Conservation (phyloP, 2,888 invertebrate species). For the Drosophila neoperkinsi region DNA sequence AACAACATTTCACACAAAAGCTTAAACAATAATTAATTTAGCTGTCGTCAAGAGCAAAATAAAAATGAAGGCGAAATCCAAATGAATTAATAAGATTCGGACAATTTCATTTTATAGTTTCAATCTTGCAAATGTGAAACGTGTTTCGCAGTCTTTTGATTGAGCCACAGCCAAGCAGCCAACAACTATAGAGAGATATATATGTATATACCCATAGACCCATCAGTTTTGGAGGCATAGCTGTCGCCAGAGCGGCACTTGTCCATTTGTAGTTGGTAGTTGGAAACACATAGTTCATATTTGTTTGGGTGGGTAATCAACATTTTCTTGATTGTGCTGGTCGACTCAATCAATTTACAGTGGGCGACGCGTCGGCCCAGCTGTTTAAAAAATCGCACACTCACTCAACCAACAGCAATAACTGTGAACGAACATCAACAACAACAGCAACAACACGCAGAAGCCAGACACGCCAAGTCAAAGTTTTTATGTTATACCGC, state of each 20-base stretch:
- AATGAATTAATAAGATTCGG: slow-evolving; percentile 45
- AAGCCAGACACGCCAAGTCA: slow-evolving; percentile 25
- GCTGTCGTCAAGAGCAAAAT: slow-evolving; percentile 56
- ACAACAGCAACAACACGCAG: slow-evolving; percentile 8
- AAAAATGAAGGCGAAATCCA: slow-evolving; percentile 28
- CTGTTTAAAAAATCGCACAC: slow-evolving; percentile 31
- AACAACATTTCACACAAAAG: slow-evolving; percentile 33
- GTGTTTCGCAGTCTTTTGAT: slow-evolving; percentile 52
- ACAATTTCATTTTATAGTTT: slow-evolving; percentile 35
- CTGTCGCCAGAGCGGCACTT: slow-evolving; percentile 32
- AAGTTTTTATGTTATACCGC: slow-evolving; percentile 19
- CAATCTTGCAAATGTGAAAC: slow-evolving; percentile 41
- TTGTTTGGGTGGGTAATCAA: slow-evolving; percentile 45
- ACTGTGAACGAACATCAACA: slow-evolving; percentile 19
- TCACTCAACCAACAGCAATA: slow-evolving; percentile 44
- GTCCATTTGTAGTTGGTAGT: slow-evolving; percentile 34
- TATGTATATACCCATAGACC: neutral
- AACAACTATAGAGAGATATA: slow-evolving; percentile 6
- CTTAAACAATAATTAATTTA: slow-evolving; percentile 50
- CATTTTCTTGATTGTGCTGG: slow-evolving; percentile 45
- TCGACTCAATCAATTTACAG: slow-evolving; percentile 51
- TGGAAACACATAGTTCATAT: slow-evolving; percentile 42
- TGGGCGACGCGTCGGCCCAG: slow-evolving; percentile 46
- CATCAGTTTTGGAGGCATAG: slow-evolving; percentile 3
- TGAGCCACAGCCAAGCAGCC: slow-evolving; percentile 1